Base-by-base conservation (phyloP, 2,113 vertebrate genomes). In the Semicossyphus pulcher region DNA sequence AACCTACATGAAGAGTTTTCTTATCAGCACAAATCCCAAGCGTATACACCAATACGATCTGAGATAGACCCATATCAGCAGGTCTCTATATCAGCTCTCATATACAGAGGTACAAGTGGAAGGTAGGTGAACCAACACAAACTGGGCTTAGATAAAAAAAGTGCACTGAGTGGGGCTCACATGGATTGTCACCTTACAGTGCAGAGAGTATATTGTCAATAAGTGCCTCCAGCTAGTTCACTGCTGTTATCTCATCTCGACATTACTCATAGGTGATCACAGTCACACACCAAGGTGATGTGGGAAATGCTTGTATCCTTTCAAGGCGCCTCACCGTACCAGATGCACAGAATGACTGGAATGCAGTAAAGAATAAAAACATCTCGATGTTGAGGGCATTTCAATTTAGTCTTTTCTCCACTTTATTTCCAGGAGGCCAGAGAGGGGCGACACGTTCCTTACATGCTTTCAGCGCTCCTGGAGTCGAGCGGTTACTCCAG, bases 341-440 rank as follows among this genome's bases (percentile, higher is more conserved):
- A 47, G 47, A 29, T 45, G 69, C 18, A 44, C 37, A 76, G 45
- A 63, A 72, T 16, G 47, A 44, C 0, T n/a, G 14, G 65, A 74
- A 76, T 41, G 20, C 23, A 71, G 18, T 32, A 42, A 83, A 41
- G 28, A 4, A 2, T 15, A 15, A 42, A 65, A 39, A 76, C 25
- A 58, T 54, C 8, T 59, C 4, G 3, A 56, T 20, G 52, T 25
- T 21, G n/a, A 57, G 34, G 63, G 51, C 45, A 69, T 12, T 49
- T 45, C 34, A 52, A 37, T 37, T 80, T 65, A 16, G 18, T 23
- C 26, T 44, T 56, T 53, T 26, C 59, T 28, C 23, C 1, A 12
- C 62, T 44, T 62, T 7, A 76, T 68, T 75, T 84, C 47, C 44
- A 36, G 47, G 74, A 65, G 69, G 81, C 81, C 69, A 67, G 41